Percentiles rank a stretch among this genome's conserved stretches.
Evolutionary conservation across 2,888 invertebrate genomes (phyloP).

Genomic region (Dicroscelio sp.): DNA sequence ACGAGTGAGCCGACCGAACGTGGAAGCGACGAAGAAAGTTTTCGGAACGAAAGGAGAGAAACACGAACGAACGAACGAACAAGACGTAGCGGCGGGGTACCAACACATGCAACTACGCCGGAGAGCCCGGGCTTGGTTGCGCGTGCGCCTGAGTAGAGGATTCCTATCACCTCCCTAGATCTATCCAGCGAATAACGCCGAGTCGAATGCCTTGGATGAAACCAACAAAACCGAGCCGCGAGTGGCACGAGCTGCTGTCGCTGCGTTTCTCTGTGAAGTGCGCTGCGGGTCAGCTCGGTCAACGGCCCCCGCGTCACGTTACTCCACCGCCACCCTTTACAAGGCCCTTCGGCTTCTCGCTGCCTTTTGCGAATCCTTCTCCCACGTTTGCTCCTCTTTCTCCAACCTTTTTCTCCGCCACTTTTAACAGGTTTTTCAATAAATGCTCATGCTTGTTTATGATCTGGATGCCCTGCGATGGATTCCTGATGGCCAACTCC

Average conservation of each 20-base stretch:
- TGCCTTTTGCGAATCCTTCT: constrained; percentile 13
- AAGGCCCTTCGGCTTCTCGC: constrained; percentile 60
- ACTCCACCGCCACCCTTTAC: constrained; percentile 63
- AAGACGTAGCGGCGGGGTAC: constrained; percentile 34
- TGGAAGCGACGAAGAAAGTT: constrained; percentile 60
- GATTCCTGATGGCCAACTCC: too few relatives aligned
- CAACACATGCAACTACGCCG: constrained; percentile 4
- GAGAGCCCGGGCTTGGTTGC: constrained; percentile 38
- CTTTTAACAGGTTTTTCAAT: too few relatives aligned
- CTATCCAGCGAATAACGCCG: constrained; percentile 65
- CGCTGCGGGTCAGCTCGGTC: constrained; percentile 82
- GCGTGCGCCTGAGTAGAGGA: constrained; percentile 68
- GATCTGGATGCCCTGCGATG: too few relatives aligned
- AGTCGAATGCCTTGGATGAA: constrained; percentile 79
- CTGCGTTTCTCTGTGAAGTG: constrained; percentile 79
- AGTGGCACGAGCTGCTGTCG: constrained; percentile 82
- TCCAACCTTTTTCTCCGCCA: not conserved
- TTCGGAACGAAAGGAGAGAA: too few relatives aligned
- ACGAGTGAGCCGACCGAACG: constrained; percentile 35
- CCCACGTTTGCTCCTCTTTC: not conserved
- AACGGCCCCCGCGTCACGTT: constrained; percentile 78
- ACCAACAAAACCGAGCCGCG: constrained; percentile 79
- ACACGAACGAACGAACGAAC: constrained; percentile 65
- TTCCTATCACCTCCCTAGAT: constrained; percentile 83
- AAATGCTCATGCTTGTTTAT: too few relatives aligned